Evolutionary conservation across 1,140 invertebrate species (phyloP), one percentile per base, ranked within the genome.

Genomic region (Drosophila jambulina): DNA sequence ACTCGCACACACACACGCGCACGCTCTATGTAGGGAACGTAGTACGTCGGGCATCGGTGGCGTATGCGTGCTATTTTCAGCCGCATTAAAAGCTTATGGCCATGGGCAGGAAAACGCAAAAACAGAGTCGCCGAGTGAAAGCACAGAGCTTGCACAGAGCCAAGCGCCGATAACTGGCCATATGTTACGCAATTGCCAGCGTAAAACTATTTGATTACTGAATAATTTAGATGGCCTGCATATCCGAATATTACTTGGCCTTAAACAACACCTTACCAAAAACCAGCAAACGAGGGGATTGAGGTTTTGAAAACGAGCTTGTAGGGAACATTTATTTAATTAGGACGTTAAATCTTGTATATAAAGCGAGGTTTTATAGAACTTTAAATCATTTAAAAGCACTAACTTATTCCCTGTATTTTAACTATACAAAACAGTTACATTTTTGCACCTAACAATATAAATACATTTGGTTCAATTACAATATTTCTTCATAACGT

Each of bases 11-110:
- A n/a, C 15, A 67, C 27, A 17, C 15, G 25, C 17, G 4, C 9
- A 13, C 45, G 15, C 59, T 61, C 36, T 59, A 71, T 74, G 61
- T 68, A 48, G 25, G 64, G 69, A 42, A 59, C 46, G 54, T 58
- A 61, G 62, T 46, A 59, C 54, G 54, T 58, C 32, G 60, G 85
- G 85, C 78, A 78, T 90, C 81, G 78, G 71, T 90, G 86, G 85
- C 85, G 85, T 90, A 90, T 90, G 85, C 85, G 85, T 90, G 85
- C 81, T 90, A 90, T 90, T 90, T 90, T 85, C 78, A 85, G 85
- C 75, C 85, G 83, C 84, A 83, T 88, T 75, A 88, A 78, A 83
- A 78, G 84, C 85, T 69, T 68, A 61, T 75, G 78, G 75, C 72
- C 74, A 68, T 61, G 80, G 67, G 42, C 78, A 76, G 78, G 59